Base-by-base conservation (phyloP, 2,797 vertebrate genomes). In the Jordanella pulchra region DNA sequence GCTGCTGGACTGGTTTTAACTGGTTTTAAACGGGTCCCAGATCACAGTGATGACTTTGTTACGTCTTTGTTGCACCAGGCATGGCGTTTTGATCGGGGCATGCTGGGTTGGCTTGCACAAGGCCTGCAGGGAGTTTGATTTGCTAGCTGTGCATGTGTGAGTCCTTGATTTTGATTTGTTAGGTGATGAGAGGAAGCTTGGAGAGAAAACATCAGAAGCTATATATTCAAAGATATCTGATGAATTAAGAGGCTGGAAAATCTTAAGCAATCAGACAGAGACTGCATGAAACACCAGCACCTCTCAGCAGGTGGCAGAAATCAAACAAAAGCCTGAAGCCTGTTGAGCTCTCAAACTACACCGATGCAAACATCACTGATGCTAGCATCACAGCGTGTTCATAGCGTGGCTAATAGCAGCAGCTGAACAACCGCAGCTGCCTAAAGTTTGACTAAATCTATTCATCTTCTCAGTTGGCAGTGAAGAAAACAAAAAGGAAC, bases 11-110 rank as follows among this genome's bases (percentile, higher is more conserved):
- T 65, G 84, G 65, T 76, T 42, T n/a, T 70, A 55, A 70, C 76
- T 81, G 80, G 81, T 75, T 84, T 72, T 88, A 76, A 89, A 78
- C 79, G 86, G 79, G 72, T 76, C 77, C 83, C 87, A 83, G n/a
- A 69, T 73, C 74, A 80, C 84, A 86, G 71, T 85, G 76, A 80
- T 86, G 87, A 81, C 28, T 35, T 60, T 76, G 73, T 83, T 80
- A 82, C 79, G 85, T 69, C 86, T 67, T 76, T 78, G 80, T 86
- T 84, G 89, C 88, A 81, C 78, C 77, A 23, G 84, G 91, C 92
- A 93, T 92, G 92, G 89, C 88, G 80, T 82, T 88, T 84, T 85
- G 88, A 89, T 86, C 88, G 88, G 88, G 87, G 92, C 91, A 89
- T 90, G 88, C 75, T 88, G 80, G 82, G 78, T 85, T 50, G 78